Base-by-base conservation (phyloP, 2,113 vertebrate genomes). In the Malurus alboscapulatus region DNA sequence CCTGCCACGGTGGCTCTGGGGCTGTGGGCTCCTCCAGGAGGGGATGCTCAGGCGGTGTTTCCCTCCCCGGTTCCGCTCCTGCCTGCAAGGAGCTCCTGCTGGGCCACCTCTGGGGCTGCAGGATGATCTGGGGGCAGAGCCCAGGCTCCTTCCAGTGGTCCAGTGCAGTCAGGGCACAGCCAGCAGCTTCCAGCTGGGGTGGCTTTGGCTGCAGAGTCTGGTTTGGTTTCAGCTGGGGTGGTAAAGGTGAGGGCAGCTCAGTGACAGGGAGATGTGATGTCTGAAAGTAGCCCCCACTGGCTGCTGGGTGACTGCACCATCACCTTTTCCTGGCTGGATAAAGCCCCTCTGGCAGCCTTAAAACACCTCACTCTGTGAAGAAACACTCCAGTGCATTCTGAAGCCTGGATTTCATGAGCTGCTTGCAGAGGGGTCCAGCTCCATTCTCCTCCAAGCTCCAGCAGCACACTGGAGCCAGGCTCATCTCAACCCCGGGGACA, bases 1-100 rank as follows among this genome's bases (percentile, higher is more conserved):
- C 45, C 8, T 0, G 2, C 6, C 1, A 2, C 22, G 63, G 38
- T 0, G 1, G 12, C 7, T 14, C 5, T 0, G 2, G 44, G 34
- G 59, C 18, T 63, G 59, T 74, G 21, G 1, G 9, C 18, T 61
- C 24, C 84, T 62, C 36, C 17, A 25, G 4, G 10, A 83, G 59
- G 45, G 25, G 68, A 53, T 44, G 59, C 17, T 10, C 0, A 1
- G 55, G 25, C 13, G 27, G 20, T 20, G 42, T 17, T 0, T 0
- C 45, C 47, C 68, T 62, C 21, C 21, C 45, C 0, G 0, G 36
- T 40, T 74, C 54, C 0, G 0, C 6, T 44, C 10, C 68, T 38
- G n/a, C 69, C 80, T 17, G 2, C 48, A 21, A 8, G 62, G 14
- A 42, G 51, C 76, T 45, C 44, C 54, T 84, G 47, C 77, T 72